phyloP scores from a whole-genome alignment of 1,140 invertebrate species.

The Hylaeus volcanicus region DNA sequence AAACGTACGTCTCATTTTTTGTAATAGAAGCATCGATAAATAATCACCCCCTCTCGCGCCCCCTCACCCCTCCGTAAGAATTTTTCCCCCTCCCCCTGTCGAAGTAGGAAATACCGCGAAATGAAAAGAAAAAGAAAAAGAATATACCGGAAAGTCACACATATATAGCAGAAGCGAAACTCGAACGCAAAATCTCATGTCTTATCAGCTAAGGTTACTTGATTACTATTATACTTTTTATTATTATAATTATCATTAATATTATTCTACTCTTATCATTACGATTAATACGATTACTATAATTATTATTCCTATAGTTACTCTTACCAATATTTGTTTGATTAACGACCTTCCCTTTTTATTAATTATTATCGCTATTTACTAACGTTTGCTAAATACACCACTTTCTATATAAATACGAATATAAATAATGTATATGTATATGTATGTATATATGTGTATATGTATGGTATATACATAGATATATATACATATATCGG shows the following conservation, averaged over 20 bases:
- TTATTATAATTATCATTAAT: conserved; percentile 48
- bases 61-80: background rate
- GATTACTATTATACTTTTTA: conserved; percentile 61
- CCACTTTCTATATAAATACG: conserved; percentile 59
- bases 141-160: conserved; percentile 46
- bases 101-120: conserved; percentile 55
- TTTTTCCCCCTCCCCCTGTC: conserved; percentile 19
- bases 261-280: conserved; percentile 60
- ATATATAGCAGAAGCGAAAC: conserved; percentile 66
- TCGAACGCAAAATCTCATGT: conserved; percentile 74
- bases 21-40: conserved; percentile 69
- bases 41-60: conserved; percentile 26
- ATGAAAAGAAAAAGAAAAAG: conserved; percentile 35
- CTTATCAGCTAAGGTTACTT: conserved; percentile 71
- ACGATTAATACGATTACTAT: conserved; percentile 52
- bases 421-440: conserved; percentile 63
- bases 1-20: conserved; percentile 67
- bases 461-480: conserved; percentile 36
- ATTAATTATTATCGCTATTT: conserved; percentile 73
- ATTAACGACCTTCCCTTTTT: conserved; percentile 68
- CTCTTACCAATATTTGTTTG: conserved; percentile 71
- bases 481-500: conserved; percentile 21
- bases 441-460: conserved; percentile 36
- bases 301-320: conserved; percentile 54
- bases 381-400: conserved; percentile 62